phyloP scores from a whole-genome alignment of 2,797 vertebrate genomes.

The Lepus townsendii region DNA sequence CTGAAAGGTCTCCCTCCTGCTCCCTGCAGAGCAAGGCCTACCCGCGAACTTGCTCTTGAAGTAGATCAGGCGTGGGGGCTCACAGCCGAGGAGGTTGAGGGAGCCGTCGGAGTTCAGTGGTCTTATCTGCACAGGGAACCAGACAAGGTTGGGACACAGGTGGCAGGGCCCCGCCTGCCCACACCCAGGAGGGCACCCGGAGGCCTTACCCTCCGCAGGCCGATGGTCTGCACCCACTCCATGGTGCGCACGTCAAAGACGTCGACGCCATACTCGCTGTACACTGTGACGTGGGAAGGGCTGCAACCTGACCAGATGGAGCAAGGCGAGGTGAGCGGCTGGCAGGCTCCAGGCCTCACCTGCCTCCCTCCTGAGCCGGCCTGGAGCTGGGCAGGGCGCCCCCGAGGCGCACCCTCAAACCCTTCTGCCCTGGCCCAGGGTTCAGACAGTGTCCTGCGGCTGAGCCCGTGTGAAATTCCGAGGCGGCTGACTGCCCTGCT shows the following conservation, averaged over 20 bases:
- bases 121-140: constrained; percentile 90
- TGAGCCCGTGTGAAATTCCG: rapidly evolving
- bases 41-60: constrained; percentile 93
- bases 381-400: rapidly evolving
- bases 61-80: constrained; percentile 95
- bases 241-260: constrained; percentile 96
- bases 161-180: too few species aligned
- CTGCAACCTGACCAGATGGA: constrained; percentile 91
- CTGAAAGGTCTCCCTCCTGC: neutral
- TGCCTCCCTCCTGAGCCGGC: neutral
- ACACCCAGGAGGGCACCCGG: neutral
- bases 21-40: constrained; percentile 66
- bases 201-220: constrained; percentile 93
- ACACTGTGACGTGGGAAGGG: constrained; percentile 94
- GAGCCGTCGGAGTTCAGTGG: constrained; percentile 96
- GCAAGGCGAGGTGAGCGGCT: neutral
- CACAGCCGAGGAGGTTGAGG: constrained; percentile 94
- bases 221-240: constrained; percentile 98
- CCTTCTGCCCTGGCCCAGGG: neutral
- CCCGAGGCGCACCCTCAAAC: too few species aligned
- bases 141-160: neutral
- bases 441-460: too few species aligned
- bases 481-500: rapidly evolving
- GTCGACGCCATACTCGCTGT: constrained; percentile 96
- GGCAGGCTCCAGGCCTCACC: rapidly evolving